Conservation (phyloP, 1,140 invertebrate genomes). For the Scaptomyza montana region DNA sequence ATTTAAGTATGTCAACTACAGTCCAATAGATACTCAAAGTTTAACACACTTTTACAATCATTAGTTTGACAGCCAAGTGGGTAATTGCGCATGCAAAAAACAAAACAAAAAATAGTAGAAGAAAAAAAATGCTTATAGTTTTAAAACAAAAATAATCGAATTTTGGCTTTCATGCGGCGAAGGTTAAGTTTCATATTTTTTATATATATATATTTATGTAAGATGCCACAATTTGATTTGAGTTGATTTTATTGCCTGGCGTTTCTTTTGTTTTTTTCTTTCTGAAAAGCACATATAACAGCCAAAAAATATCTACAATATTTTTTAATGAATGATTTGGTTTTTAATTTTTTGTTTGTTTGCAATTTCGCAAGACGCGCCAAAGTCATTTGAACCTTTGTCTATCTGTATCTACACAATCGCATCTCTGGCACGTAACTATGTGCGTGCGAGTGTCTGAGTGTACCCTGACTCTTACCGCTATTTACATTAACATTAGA, state of each 20-base stretch:
- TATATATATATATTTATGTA: conserved; percentile 51
- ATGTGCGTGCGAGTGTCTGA: conserved; percentile 28
- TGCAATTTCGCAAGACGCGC: conserved; percentile 54
- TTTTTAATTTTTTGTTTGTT: conserved; percentile 54
- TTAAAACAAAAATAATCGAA: conserved; percentile 27
- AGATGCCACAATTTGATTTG: conserved; percentile 77
- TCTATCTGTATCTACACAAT: conserved; percentile 63
- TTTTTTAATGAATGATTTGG: conserved; percentile 74
- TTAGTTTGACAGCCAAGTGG: conserved; percentile 46
- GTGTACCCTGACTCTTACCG: conserved; percentile 69
- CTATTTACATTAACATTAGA: conserved; percentile 82
- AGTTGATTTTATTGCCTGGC: conserved; percentile 44
- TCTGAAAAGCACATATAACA: conserved; percentile 55
- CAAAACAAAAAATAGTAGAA: conserved; percentile 1
- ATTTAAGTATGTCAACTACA: conserved; percentile 11
- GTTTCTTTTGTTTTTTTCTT: conserved; percentile 27
- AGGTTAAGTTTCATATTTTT: conserved; percentile 56
- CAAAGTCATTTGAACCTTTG: conserved; percentile 62
- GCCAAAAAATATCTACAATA: conserved; percentile 59
- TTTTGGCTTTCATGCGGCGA: conserved; percentile 55
- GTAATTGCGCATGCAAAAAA: conserved; percentile 55
- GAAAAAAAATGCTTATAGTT: conserved; percentile 5
- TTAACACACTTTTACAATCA: conserved; percentile 18
- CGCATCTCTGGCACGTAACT: conserved; percentile 72
- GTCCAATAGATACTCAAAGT: background rate